phyloP scores from a whole-genome alignment of 2,113 vertebrate species.

The Ammodramus savannarum region DNA sequence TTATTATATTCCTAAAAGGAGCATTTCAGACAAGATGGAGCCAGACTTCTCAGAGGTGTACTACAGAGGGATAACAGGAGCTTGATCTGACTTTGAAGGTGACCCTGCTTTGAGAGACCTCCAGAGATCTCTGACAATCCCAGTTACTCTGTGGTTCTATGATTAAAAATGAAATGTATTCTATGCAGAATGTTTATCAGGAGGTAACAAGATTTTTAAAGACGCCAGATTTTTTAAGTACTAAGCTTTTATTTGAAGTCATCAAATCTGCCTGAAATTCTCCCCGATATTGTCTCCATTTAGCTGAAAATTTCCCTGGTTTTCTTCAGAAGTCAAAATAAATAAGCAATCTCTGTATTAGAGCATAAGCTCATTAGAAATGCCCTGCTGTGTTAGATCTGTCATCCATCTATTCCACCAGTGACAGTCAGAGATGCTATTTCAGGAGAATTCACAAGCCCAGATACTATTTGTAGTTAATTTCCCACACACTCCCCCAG shows the following conservation, averaged over 20 bases:
- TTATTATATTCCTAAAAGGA: neutral
- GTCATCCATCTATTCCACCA: neutral
- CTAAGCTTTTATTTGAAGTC: neutral
- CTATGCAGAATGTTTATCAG: neutral
- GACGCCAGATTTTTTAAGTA: neutral
- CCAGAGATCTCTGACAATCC: neutral
- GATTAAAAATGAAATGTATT: neutral
- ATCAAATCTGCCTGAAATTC: neutral
- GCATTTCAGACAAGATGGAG: neutral
- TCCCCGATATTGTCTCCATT: neutral
- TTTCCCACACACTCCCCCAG: neutral
- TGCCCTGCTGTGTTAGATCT: neutral
- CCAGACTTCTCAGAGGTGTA: neutral
- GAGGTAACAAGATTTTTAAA: neutral
- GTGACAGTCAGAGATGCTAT: neutral
- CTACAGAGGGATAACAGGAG: neutral
- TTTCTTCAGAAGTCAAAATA: neutral
- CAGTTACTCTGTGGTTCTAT: neutral
- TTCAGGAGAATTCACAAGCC: neutral
- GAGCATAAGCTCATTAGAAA: neutral
- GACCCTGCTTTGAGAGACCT: neutral
- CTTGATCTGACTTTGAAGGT: neutral
- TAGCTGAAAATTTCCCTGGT: neutral
- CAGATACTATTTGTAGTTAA: neutral
- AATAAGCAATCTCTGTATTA: neutral